phyloP scores from a whole-genome alignment of 1,140 invertebrate species.

The Druon quercuslanigerum region DNA sequence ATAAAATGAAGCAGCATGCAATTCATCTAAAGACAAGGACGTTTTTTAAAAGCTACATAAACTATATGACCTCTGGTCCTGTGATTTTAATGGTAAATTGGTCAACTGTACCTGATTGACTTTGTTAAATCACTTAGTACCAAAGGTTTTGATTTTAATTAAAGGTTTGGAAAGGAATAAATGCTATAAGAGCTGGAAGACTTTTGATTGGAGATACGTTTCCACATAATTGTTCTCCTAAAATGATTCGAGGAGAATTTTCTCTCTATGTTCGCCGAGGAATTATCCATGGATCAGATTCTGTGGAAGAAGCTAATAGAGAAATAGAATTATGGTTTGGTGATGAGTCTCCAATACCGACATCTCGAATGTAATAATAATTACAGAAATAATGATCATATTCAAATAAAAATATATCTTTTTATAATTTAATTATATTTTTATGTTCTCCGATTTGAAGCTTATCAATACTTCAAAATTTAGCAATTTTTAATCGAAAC shows the following conservation, averaged over 20 bases:
- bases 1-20: neutral
- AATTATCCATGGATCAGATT: slow-evolving; percentile 10
- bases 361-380: too few relatives aligned
- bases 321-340: slow-evolving; percentile 22
- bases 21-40: neutral
- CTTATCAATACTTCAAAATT: too few relatives aligned
- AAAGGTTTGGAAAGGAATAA: neutral
- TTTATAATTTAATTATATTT: too few relatives aligned
- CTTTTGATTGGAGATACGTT: neutral
- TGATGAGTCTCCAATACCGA: neutral
- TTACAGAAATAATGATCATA: too few relatives aligned
- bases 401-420: too few relatives aligned
- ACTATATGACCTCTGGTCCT: slow-evolving; percentile 19
- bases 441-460: too few relatives aligned
- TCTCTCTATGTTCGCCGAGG: slow-evolving; percentile 5
- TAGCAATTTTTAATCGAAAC: too few relatives aligned
- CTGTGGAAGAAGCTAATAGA: slow-evolving; percentile 1
- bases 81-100: slow-evolving; percentile 1
- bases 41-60: slow-evolving; percentile 8
- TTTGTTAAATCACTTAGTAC: neutral
- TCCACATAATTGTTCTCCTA: neutral
- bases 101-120: neutral
- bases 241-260: slow-evolving; percentile 19
- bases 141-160: neutral
- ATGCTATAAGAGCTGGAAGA: slow-evolving; percentile 3